Conservation (phyloP, 2,888 invertebrate species). For the Parasteatoda lunata region DNA sequence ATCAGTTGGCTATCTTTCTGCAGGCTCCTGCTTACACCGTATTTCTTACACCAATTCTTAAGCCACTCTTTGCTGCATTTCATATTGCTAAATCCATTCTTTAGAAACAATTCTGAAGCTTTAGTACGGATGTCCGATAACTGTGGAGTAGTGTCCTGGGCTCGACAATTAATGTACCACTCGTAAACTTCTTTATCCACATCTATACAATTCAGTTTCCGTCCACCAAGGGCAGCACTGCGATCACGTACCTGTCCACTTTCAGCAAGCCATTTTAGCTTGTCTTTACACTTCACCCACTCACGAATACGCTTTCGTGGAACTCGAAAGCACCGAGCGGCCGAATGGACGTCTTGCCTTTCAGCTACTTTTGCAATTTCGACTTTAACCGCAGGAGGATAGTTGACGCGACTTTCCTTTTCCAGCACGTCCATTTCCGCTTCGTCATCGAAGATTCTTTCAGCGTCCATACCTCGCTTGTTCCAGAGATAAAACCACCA, state of each 20-base stretch:
- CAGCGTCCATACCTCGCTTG: slow-evolving; percentile 53
- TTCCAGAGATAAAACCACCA: slow-evolving; percentile 68
- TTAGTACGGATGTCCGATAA: slow-evolving; percentile 55
- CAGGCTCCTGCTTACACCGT: slow-evolving; percentile 54
- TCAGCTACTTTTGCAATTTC: slow-evolving; percentile 65
- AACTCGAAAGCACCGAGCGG: slow-evolving; percentile 66
- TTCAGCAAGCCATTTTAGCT: slow-evolving; percentile 58
- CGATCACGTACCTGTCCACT: slow-evolving; percentile 60
- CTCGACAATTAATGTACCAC: slow-evolving; percentile 48
- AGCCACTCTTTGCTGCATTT: slow-evolving; percentile 66
- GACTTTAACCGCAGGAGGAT: slow-evolving; percentile 64
- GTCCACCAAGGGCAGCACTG: slow-evolving; percentile 37
- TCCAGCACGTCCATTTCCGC: slow-evolving; percentile 57
- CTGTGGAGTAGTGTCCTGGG: slow-evolving; percentile 45
- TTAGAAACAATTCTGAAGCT: slow-evolving; percentile 64
- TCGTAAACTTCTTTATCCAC: slow-evolving; percentile 64
- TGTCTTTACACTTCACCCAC: slow-evolving; percentile 65
- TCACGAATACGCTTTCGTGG: slow-evolving; percentile 60
- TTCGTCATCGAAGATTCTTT: slow-evolving; percentile 48
- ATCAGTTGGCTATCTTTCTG: slow-evolving; percentile 57
- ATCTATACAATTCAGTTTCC: slow-evolving; percentile 56
- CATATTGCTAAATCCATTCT: slow-evolving; percentile 64
- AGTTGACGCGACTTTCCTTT: slow-evolving; percentile 63
- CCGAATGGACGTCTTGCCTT: slow-evolving; percentile 59
- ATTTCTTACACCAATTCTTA: slow-evolving; percentile 62